phyloP scores from a whole-genome alignment of 2,113 vertebrate genomes.

The Pollimyrus isidori region DNA sequence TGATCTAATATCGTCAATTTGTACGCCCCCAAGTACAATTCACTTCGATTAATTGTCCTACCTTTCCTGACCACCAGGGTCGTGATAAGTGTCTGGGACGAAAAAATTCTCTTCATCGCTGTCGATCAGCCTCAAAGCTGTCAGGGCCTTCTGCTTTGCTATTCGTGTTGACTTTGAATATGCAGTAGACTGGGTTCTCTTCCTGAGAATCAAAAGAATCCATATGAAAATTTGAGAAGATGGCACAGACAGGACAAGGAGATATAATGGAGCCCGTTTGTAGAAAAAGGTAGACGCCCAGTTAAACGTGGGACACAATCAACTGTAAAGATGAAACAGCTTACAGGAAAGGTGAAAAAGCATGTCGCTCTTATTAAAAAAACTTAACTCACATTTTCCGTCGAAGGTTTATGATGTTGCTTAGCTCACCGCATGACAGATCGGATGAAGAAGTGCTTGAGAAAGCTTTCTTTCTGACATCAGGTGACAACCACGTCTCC shows the following conservation, averaged over 20 bases:
- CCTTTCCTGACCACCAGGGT: slow-evolving; percentile 12
- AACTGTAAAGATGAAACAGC: not conserved
- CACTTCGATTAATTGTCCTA: not conserved
- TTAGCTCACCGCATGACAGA: slow-evolving; percentile 33
- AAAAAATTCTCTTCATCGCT: slow-evolving; percentile 36
- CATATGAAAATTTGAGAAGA: not conserved
- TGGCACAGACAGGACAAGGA: not conserved
- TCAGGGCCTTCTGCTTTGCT: slow-evolving; percentile 29
- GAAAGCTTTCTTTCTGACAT: slow-evolving; percentile 47
- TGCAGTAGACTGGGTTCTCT: not conserved
- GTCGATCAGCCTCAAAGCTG: slow-evolving; percentile 24
- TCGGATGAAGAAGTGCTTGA: slow-evolving; percentile 47
- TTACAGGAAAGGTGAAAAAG: not conserved
- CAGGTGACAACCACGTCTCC: slow-evolving; percentile 51
- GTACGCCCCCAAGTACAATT: not conserved
- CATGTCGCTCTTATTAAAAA: not conserved
- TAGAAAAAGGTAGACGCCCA: not conserved
- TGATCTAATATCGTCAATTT: not conserved
- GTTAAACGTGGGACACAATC: not conserved
- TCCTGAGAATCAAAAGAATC: not conserved
- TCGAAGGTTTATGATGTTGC: not conserved
- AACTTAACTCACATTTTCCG: slow-evolving; percentile 31
- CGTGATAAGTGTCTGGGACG: not conserved
- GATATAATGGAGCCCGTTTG: not conserved
- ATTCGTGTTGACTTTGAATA: not conserved